Conservation (phyloP, 2,113 vertebrate genomes). For the Atlantisia rogersi region DNA sequence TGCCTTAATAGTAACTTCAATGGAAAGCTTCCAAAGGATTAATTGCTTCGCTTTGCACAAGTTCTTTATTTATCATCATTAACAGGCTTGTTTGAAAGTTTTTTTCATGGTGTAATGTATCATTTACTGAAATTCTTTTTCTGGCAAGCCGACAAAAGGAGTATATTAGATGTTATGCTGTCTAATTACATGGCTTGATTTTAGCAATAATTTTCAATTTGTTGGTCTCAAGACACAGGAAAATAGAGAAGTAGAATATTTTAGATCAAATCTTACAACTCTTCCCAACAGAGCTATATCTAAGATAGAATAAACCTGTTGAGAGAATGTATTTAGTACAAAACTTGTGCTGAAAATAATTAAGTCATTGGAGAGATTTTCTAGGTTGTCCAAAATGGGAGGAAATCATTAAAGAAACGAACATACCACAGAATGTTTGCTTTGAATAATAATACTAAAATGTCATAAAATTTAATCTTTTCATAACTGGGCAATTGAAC, state of each 20-base stretch:
- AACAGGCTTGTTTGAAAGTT: conserved; percentile 45
- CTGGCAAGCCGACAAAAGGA: conserved; percentile 61
- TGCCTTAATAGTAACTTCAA: conserved; percentile 58
- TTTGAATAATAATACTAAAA: not conserved
- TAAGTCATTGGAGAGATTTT: not conserved
- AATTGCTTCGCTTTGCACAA: conserved; percentile 65
- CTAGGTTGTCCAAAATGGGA: not conserved
- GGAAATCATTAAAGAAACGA: not conserved
- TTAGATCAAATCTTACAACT: conserved; percentile 7
- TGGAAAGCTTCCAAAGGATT: conserved; percentile 60
- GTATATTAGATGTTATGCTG: conserved; percentile 56
- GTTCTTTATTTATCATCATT: conserved; percentile 73
- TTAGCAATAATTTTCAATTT: conserved; percentile 70
- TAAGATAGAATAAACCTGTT: not conserved
- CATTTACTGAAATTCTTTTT: conserved; percentile 69
- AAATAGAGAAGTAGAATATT: not conserved
- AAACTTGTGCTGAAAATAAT: not conserved
- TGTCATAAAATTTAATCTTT: not conserved
- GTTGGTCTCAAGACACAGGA: conserved; percentile 40
- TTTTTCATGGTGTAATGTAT: conserved; percentile 57
- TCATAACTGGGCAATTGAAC: not conserved
- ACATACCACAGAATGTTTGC: not conserved
- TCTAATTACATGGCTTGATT: conserved; percentile 66
- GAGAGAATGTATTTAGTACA: not conserved
- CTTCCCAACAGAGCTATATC: not conserved